Evolutionary conservation across 2,888 invertebrate genomes (phyloP).

Genomic region (Phrixothrix hirtus): DNA sequence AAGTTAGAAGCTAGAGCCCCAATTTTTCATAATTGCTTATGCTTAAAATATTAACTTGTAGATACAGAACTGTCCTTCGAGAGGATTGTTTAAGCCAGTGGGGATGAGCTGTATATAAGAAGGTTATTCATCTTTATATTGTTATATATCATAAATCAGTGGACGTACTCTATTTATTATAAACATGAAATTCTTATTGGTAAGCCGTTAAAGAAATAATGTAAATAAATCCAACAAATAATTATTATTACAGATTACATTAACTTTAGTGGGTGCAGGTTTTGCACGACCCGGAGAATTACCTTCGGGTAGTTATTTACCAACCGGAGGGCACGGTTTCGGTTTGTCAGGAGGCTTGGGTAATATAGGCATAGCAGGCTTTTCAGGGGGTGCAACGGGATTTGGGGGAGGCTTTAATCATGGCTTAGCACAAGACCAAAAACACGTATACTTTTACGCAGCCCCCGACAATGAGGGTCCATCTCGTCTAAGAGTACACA

Average conservation of each 20-base stretch:
- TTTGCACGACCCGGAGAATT: constrained; percentile 4
- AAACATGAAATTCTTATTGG: not conserved
- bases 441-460: constrained; percentile 50
- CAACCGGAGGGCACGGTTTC: not conserved
- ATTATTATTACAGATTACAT: constrained; percentile 32
- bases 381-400: not conserved
- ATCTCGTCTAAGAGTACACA: constrained; percentile 39
- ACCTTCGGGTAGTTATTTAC: constrained; percentile 12
- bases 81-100: too few species aligned
- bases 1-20: not conserved
- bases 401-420: not conserved
- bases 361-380: not conserved
- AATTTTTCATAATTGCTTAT: not conserved
- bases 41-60: too few species aligned
- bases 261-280: constrained; percentile 49
- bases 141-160: not conserved
- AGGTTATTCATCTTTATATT: not conserved
- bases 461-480: constrained; percentile 49
- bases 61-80: too few species aligned
- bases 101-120: not conserved
- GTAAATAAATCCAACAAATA: not conserved
- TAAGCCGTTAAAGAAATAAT: not conserved
- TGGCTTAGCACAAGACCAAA: constrained; percentile 36
- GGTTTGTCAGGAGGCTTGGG: not conserved
- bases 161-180: not conserved